Percentiles rank a stretch among this genome's conserved stretches.
Conservation (phyloP, 1,140 invertebrate genomes). For the Pectinophora gossypiella region DNA sequence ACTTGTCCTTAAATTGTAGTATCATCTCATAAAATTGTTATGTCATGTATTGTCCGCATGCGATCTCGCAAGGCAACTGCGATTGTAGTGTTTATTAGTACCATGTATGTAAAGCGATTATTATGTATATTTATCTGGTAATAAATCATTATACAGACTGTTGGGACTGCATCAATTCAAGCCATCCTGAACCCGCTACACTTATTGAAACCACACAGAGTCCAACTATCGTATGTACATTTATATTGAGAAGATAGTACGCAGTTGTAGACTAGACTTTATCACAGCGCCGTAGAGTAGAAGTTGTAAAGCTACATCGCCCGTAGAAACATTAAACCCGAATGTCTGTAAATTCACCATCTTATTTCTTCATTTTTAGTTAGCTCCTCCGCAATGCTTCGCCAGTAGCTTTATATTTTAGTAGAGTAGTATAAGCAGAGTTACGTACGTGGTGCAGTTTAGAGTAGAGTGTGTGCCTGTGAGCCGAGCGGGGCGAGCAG, state of each 20-base stretch:
- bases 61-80: slow-evolving; percentile 27
- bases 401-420: slow-evolving; percentile 36
- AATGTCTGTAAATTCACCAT: slow-evolving; percentile 66
- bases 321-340: slow-evolving; percentile 52
- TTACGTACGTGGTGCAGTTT: too few relatives aligned
- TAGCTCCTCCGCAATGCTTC: slow-evolving; percentile 62
- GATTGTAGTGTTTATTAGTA: slow-evolving; percentile 15
- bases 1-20: slow-evolving; percentile 17
- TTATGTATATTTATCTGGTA: background rate
- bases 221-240: slow-evolving; percentile 35
- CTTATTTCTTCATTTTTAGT: slow-evolving; percentile 69
- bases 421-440: too few relatives aligned
- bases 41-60: slow-evolving; percentile 32
- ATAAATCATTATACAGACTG: background rate
- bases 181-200: slow-evolving; percentile 16
- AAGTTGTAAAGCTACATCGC: slow-evolving; percentile 17
- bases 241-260: slow-evolving; percentile 34
- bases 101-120: background rate
- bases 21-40: slow-evolving; percentile 23
- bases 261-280: slow-evolving; percentile 36
- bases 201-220: slow-evolving; percentile 27
- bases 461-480: too few relatives aligned
- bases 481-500: too few relatives aligned
- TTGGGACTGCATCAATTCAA: background rate
- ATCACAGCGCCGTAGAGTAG: slow-evolving; percentile 28